A percentile compares a stretch with the other conserved stretches of the same genome.
Evolutionary conservation across 1,140 invertebrate genomes (phyloP).

Genomic region (Caenorhabditis briggsae): DNA sequence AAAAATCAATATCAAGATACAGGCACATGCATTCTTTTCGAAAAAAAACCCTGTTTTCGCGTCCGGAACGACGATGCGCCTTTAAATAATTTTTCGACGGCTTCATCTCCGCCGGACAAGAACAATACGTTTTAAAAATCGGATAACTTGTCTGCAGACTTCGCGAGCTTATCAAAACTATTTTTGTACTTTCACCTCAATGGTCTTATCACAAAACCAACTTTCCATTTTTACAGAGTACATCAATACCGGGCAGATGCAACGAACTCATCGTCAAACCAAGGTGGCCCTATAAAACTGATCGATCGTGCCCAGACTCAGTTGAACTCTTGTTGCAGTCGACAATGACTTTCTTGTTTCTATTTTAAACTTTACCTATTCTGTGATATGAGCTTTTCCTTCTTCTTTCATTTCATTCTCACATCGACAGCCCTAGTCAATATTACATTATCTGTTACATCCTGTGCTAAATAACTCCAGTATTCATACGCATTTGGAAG

Average conservation of each 20-base stretch:
- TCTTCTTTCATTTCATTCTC: not conserved
- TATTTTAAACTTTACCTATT: not conserved
- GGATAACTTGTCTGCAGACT: too few species aligned
- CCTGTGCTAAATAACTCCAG: constrained; percentile 22
- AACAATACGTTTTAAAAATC: too few species aligned
- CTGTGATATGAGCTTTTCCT: constrained; percentile 42
- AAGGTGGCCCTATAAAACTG: constrained; percentile 43
- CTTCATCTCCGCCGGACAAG: too few species aligned
- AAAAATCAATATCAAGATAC: too few species aligned
- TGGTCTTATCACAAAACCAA: not conserved
- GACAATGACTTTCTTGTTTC: constrained; percentile 13
- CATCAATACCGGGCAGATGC: constrained; percentile 48
- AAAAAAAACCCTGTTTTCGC: too few species aligned
- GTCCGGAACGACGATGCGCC: too few species aligned
- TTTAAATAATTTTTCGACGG: too few species aligned
- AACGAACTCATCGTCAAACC: constrained; percentile 18
- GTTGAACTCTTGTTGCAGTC: constrained; percentile 59
- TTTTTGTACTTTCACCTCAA: too few species aligned
- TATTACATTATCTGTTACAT: not conserved
- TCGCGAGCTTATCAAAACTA: too few species aligned
- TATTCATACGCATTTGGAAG: constrained; percentile 25
- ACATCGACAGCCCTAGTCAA: constrained; percentile 28
- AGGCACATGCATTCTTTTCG: too few species aligned
- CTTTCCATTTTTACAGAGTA: constrained; percentile 8
- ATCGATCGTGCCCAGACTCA: constrained; percentile 57